phyloP scores from a whole-genome alignment of 2,113 vertebrate genomes.

The Pseudopipra pipra region DNA sequence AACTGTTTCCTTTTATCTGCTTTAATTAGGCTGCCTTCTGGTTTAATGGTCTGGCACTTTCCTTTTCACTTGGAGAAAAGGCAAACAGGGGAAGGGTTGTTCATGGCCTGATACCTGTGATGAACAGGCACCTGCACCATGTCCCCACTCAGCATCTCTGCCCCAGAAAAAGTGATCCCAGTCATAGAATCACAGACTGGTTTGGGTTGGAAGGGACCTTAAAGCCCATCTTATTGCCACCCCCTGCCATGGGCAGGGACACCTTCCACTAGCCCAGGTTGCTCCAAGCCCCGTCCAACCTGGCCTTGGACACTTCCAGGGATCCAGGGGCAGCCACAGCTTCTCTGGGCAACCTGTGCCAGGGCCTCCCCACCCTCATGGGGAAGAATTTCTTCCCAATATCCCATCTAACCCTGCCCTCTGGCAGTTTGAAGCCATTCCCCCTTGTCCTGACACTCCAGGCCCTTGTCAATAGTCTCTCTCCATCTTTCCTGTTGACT shows the following conservation, averaged over 20 bases:
- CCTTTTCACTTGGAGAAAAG: background rate
- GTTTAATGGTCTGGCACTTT: background rate
- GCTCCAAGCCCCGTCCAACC: background rate
- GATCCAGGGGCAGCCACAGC: background rate
- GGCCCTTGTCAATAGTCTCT: background rate
- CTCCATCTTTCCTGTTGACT: background rate
- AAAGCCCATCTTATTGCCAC: rapidly evolving
- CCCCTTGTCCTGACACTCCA: background rate
- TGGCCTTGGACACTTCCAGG: background rate
- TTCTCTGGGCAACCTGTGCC: background rate
- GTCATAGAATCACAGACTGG: background rate
- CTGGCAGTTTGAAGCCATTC: background rate
- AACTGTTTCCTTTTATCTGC: slow-evolving; percentile 26
- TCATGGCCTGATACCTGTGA: background rate
- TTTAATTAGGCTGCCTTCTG: slow-evolving; percentile 33
- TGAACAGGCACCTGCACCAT: background rate
- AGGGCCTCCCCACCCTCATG: background rate
- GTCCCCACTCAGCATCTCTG: background rate
- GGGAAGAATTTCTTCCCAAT: background rate
- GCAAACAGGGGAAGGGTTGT: rapidly evolving
- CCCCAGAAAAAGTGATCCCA: background rate
- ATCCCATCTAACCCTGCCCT: background rate
- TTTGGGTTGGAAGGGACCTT: background rate
- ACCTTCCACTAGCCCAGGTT: background rate
- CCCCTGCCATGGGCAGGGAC: background rate